Percentiles rank a stretch among this genome's conserved stretches.
Conservation (phyloP, 2,888 invertebrate genomes). For the Stenodera caucasica region DNA sequence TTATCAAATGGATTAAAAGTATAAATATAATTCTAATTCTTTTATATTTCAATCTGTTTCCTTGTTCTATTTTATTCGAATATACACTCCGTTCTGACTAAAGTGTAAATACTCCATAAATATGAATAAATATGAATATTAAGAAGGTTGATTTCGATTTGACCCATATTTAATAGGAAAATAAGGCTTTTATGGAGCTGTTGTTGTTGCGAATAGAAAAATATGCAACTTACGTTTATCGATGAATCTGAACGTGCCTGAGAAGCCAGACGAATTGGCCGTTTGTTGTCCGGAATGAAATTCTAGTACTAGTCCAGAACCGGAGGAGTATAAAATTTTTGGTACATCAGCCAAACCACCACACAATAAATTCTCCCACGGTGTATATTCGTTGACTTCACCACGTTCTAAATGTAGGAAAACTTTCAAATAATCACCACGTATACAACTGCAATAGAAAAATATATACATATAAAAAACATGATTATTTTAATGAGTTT, state of each 20-base stretch:
- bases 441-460: constrained; percentile 67
- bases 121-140: too few relatives aligned
- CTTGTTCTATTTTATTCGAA: too few relatives aligned
- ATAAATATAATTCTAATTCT: too few relatives aligned
- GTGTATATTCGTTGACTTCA: constrained; percentile 74
- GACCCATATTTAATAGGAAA: too few relatives aligned
- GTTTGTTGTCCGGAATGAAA: constrained; percentile 66
- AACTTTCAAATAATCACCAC: constrained; percentile 76
- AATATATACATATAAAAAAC: background rate
- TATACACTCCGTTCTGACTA: too few relatives aligned
- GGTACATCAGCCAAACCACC: constrained; percentile 70
- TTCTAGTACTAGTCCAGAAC: constrained; percentile 73
- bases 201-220: too few relatives aligned
- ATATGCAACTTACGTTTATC: constrained; percentile 67
- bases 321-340: constrained; percentile 74
- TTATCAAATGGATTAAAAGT: too few relatives aligned
- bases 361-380: constrained; percentile 74
- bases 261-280: constrained; percentile 68
- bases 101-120: too few relatives aligned
- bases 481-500: background rate
- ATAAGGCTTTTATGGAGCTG: too few relatives aligned
- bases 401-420: constrained; percentile 74
- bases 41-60: too few relatives aligned
- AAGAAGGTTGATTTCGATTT: too few relatives aligned
- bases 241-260: constrained; percentile 75